Base-by-base conservation (phyloP, 1,140 invertebrate genomes). In the Papilio aristodemus region DNA sequence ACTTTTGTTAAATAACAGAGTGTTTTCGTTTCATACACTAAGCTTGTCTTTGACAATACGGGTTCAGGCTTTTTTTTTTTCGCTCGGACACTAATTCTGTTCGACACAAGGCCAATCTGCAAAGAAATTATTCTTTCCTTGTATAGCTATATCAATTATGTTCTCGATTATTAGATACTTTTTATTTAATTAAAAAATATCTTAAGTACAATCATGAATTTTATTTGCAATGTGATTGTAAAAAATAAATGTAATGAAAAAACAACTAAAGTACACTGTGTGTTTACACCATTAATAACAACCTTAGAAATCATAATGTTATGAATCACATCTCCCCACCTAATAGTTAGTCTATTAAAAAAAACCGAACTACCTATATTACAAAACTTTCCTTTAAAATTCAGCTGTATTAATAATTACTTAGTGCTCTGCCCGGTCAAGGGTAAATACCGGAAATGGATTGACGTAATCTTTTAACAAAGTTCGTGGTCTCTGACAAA, bases 41-140 rank as follows among this genome's bases (percentile, higher is more conserved):
- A 54, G 46, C 46, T 50, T 17, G 2, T 32, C 2, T 54, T 22
- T 54, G 46, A 25, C 10, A 22, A 17, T 8, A 13, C 46, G 22
- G 10, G 46, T 54, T 54, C 46, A 54, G 46, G 19, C 4, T 19
- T 32, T 19, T 54, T 54, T 50, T 54, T 54, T 54, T 39, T 13
- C 7, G 4, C 10, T 11, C 19, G 9, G 10, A 17, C 11, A 54
- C 10, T 43, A 14, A 22, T 54, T 54, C 9, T 19, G 5, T 54
- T 54, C 46, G 9, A 54, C 19, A 54, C 10, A 54, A 54, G 11
- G 10, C 17, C 46, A 22, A 54, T 54, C 22, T 22, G 8, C 2
- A 54, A 22, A 22, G 9, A 50, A 22, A 17, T 25, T 50, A 17
- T 50, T 22, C 19, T 50, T 46, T 6, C 6, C 6, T 32, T 32